Conservation (phyloP, 2,113 vertebrate genomes). For the Rhynchomys soricoides region DNA sequence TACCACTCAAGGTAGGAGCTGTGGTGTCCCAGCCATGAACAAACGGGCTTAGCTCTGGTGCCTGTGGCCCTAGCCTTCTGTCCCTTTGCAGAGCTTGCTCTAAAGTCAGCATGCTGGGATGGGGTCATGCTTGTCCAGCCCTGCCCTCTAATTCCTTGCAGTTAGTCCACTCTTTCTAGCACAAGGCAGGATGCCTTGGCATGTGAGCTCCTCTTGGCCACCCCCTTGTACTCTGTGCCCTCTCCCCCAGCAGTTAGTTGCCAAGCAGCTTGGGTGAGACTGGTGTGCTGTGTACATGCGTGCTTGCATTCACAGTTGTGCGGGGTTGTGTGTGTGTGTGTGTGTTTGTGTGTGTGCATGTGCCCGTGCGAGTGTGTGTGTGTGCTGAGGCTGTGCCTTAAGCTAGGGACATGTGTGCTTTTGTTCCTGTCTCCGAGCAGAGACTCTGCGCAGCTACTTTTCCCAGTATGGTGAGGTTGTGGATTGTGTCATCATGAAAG, state of each 20-base stretch:
- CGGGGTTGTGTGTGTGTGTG: background rate
- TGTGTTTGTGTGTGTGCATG: background rate
- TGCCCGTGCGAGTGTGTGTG: background rate
- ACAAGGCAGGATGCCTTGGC: too few species aligned
- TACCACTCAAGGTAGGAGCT: constrained; percentile 96
- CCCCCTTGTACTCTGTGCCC: too few species aligned
- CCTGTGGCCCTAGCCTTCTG: background rate
- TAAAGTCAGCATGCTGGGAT: background rate
- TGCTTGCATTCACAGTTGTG: too few species aligned
- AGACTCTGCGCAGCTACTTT: constrained; percentile 98
- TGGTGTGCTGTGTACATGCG: background rate
- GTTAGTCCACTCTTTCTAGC: background rate
- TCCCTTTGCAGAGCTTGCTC: background rate
- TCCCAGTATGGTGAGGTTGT: constrained; percentile 99
- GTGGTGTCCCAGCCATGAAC: background rate
- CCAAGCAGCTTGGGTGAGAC: background rate
- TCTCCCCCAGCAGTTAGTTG: too few species aligned
- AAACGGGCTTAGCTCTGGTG: background rate
- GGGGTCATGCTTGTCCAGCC: background rate
- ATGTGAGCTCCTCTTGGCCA: too few species aligned
- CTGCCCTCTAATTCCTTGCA: background rate
- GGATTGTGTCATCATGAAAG: constrained; percentile 99
- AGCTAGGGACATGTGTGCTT: constrained; percentile 62
- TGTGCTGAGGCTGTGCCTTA: constrained; percentile 32
- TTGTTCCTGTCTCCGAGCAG: constrained; percentile 84